Base-by-base conservation (phyloP, 2,113 vertebrate genomes). In the Ptychochromis oligacanthus region DNA sequence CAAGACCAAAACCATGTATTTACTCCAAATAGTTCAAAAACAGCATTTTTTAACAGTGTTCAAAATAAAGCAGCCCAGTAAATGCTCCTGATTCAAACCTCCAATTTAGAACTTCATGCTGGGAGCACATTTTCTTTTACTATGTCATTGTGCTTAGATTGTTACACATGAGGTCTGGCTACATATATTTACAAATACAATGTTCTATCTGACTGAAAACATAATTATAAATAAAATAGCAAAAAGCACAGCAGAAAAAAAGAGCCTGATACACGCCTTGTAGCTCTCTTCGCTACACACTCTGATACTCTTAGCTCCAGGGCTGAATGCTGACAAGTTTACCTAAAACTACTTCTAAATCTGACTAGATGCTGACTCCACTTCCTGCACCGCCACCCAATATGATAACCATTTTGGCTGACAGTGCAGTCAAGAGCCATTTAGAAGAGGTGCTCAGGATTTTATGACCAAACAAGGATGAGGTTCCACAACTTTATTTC, bases 261-360 rank as follows among this genome's bases (percentile, higher is more conserved):
- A 54, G 17, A 52, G 43, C 26, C 67, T 52, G 67, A 72, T 14
- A 52, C 26, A 52, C 6, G 11, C 67, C 31, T 18, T 72, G 67
- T 72, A 54, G 46, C 67, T 54, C 46, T 52, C 26, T 31, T 72
- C 8, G n/a, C 46, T n/a, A 31, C 46, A 72, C 46, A 31, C 43
- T 54, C 67, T 11, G 4, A 72, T 52, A 52, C 17, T 52, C 65
- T 72, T 8, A 52, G 24, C 43, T 20, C 43, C 65, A 52, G 65
- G 20, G 43, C 65, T 72, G 43, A 52, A 70, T 70, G 43, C 43
- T 52, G 65, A 72, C 26, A 1, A 52, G 65, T 52, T 72, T 72
- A 72, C 43, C 43, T 52, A 72, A 72, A 72, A 52, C 17, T 20
- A 72, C 46, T 72, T 72, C 46, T 52, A 72, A 72, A 72, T 52